A percentile compares a stretch with the other conserved stretches of the same genome.
These are phyloP conservation scores for Pelagia noctiluca DNA, from an alignment of 30 jellyfish, hydroid and myxozoan genomes.

Conservation along the genomic window DNA sequence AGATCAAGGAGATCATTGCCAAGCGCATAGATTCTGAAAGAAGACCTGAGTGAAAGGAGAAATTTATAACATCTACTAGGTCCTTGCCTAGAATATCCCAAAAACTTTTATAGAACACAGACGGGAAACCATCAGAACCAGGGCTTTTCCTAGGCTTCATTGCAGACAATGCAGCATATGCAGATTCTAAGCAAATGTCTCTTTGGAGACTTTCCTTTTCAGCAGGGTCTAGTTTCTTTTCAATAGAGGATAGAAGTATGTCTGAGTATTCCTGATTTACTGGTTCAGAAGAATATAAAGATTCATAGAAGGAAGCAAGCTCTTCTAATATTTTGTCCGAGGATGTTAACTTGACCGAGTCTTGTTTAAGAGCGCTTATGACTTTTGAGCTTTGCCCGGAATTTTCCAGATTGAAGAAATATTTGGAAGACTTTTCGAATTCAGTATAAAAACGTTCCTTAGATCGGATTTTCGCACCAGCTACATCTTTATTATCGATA, in stretches of 20 bases:
- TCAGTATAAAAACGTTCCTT: conserved; percentile 3
- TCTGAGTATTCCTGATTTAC: neutral
- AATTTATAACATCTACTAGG: conserved; percentile 6
- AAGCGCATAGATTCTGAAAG: conserved; percentile 19
- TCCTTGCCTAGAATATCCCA: no score
- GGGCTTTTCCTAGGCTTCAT: conserved; percentile 15
- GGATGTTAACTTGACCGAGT: neutral
- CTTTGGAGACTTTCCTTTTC: neutral
- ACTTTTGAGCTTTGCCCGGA: neutral
- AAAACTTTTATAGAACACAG: conserved; percentile 11
- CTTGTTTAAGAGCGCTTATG: conserved; percentile 1
- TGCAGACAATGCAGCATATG: neutral
- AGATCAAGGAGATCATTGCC: conserved; percentile 20
- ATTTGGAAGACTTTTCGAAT: neutral
- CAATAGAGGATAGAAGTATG: neutral
- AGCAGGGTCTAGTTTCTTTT: neutral
- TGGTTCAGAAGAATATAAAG: neutral
- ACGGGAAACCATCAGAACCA: conserved; percentile 40
- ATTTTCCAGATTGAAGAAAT: conserved; percentile 17
- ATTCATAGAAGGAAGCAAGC: neutral
- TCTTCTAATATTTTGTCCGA: neutral
- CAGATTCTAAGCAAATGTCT: neutral
- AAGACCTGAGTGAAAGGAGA: neutral
- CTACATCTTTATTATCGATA: neutral
- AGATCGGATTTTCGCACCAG: conserved; percentile 14